Conservation (phyloP, 2,797 vertebrate species). For the Lepus oiostolus region DNA sequence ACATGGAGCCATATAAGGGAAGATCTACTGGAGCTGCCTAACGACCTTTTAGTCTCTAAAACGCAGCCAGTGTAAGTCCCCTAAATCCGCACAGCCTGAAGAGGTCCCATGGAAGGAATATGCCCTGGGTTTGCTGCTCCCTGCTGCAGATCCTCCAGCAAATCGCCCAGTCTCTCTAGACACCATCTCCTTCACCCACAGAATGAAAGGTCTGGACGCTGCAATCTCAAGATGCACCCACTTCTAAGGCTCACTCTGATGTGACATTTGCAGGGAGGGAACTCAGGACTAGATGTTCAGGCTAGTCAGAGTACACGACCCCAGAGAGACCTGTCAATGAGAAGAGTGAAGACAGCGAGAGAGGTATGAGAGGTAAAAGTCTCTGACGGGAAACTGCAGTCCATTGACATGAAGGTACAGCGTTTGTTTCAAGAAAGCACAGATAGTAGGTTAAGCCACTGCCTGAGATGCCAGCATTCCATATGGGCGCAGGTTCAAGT, state of each 20-base stretch:
- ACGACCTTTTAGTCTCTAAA: not conserved
- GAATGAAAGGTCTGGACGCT: not conserved
- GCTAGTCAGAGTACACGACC: not conserved
- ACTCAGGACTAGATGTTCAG: not conserved
- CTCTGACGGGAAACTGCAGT: not conserved
- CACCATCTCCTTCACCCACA: not conserved
- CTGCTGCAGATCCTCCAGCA: not conserved
- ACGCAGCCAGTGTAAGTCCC: not conserved
- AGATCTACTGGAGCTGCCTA: not conserved
- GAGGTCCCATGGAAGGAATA: not conserved
- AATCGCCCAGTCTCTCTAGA: not conserved
- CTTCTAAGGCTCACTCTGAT: not conserved
- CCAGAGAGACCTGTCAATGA: not conserved
- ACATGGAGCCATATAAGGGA: not conserved
- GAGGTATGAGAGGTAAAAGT: not conserved
- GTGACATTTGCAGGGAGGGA: not conserved
- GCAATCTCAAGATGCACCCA: slow-evolving; percentile 22
- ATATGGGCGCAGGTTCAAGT: too few relatives aligned
- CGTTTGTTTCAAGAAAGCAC: slow-evolving; percentile 34
- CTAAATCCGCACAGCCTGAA: not conserved
- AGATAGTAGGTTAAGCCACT: too few relatives aligned
- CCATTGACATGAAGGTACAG: not conserved
- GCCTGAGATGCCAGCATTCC: too few relatives aligned
- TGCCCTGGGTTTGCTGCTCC: not conserved
- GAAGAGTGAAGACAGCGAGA: slow-evolving; percentile 19